Base-by-base conservation (phyloP, 2,888 invertebrate genomes). In the Tortricodes alternella region DNA sequence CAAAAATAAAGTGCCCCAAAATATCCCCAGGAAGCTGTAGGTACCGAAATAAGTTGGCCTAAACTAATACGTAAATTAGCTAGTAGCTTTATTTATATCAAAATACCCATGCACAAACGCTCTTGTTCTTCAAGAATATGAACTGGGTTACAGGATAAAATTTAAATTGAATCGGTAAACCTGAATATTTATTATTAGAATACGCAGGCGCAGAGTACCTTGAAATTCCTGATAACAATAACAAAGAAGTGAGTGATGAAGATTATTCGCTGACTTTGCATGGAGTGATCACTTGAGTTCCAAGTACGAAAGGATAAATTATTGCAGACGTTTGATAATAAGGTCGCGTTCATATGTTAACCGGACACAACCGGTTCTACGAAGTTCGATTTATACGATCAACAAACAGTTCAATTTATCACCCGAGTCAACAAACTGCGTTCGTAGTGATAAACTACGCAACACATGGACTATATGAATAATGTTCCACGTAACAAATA, bases 291-390 rank as follows among this genome's bases (percentile, higher is more conserved):
- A 43, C 39, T 62, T 55, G 51, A 63, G 64, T 66, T 59, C 60
- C 44, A 66, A 65, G 50, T 43, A 48, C 27, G 11, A 44, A 24
- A 53, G 53, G 59, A 57, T 66, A 64, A 69, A 76, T 73, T 69
- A 74, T 76, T 70, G 65, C 73, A 70, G 71, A 68, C 64, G 59
- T 59, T 64, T 67, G 64, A 72, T 76, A 78, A 76, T 77, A 75
- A 75, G 80, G 78, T 76, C 76, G 73, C 68, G 62, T 70, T 67
- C 69, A 66, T 68, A 60, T 55, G 61, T 70, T 67, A 77, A 71
- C 74, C 68, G 65, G 68, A 65, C 55, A 61, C 35, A 65, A 78
- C 80, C 70, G 70, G 80, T 81, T 81, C 56, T 39, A 46, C 62
- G 68, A 69, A 68, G 59, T 70, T 65, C 51, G 55, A 61, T 62